A percentile compares a stretch with the other conserved stretches of the same genome.
phyloP scores from a whole-genome alignment of 2,113 vertebrate genomes.

The Puma concolor region DNA sequence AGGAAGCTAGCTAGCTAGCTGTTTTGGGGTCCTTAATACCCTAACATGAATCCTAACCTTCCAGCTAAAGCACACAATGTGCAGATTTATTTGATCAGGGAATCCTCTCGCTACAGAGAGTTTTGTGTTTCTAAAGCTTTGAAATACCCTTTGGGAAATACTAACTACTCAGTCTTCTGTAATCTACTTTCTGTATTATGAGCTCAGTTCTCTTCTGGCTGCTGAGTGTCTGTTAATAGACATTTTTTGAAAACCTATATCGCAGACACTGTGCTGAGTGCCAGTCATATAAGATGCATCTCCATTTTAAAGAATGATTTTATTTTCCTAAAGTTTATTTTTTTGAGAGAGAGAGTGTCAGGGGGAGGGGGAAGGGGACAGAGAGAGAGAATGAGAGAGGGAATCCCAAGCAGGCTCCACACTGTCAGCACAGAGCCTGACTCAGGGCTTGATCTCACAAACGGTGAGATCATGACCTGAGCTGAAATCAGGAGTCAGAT shows the following conservation, averaged over 20 bases:
- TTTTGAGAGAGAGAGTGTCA: too few species aligned
- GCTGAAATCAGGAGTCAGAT: too few species aligned
- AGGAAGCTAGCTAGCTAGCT: background rate
- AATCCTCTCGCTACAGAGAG: constrained; percentile 15
- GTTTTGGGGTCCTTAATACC: background rate
- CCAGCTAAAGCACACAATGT: background rate
- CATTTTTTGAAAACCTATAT: background rate
- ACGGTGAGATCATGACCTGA: too few species aligned
- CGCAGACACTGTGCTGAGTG: background rate
- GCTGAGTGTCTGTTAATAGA: background rate
- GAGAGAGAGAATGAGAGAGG: too few species aligned
- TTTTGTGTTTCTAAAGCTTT: background rate
- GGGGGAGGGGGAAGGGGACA: too few species aligned
- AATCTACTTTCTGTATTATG: background rate
- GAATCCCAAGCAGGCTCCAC: too few species aligned
- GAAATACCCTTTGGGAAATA: background rate
- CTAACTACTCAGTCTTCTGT: background rate
- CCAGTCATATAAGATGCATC: background rate
- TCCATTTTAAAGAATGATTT: background rate
- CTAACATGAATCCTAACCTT: background rate
- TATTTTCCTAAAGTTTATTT: too few species aligned
- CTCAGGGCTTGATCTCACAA: too few species aligned
- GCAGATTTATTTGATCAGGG: background rate
- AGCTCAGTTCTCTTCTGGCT: background rate
- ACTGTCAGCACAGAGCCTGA: too few species aligned